Conservation (phyloP, 1,140 invertebrate species). For the Anthonomus grandis region DNA sequence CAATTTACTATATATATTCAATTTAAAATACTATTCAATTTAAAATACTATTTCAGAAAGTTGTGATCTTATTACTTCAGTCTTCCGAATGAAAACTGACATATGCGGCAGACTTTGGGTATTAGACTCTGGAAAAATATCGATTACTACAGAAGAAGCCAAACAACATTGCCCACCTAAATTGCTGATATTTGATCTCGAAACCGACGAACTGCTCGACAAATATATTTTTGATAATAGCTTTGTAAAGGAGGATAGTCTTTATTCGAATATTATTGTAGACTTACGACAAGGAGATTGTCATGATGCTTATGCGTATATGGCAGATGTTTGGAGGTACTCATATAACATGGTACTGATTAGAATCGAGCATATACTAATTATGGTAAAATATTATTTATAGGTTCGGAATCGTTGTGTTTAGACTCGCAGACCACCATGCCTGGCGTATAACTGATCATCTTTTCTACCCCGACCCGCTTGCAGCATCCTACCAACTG, state of each 20-base stretch:
- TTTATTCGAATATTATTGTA: constrained; percentile 71
- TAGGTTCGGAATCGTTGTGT: constrained; percentile 45
- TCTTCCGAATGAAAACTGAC: constrained; percentile 72
- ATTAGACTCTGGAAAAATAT: constrained; percentile 71
- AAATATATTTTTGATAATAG: constrained; percentile 62
- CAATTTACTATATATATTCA: no score
- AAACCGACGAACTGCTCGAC: constrained; percentile 59
- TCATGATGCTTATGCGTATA: constrained; percentile 64
- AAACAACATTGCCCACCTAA: constrained; percentile 69
- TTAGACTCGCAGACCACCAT: constrained; percentile 59
- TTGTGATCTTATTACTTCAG: constrained; percentile 69
- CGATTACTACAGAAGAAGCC: constrained; percentile 63
- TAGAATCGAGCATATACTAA: background rate
- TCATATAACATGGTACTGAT: constrained; percentile 39
- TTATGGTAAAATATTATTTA: no score
- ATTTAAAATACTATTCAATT: background rate
- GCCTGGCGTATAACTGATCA: constrained; percentile 74
- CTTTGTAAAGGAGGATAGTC: constrained; percentile 66
- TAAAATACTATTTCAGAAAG: constrained; percentile 27
- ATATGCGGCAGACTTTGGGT: constrained; percentile 70
- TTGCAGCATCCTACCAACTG: constrained; percentile 62
- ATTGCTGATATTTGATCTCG: constrained; percentile 70
- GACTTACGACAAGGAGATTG: constrained; percentile 64
- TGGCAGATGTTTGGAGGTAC: constrained; percentile 67
- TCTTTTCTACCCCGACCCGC: constrained; percentile 73